Base-by-base conservation (phyloP, 2,888 invertebrate genomes). In the Lithophane socia region DNA sequence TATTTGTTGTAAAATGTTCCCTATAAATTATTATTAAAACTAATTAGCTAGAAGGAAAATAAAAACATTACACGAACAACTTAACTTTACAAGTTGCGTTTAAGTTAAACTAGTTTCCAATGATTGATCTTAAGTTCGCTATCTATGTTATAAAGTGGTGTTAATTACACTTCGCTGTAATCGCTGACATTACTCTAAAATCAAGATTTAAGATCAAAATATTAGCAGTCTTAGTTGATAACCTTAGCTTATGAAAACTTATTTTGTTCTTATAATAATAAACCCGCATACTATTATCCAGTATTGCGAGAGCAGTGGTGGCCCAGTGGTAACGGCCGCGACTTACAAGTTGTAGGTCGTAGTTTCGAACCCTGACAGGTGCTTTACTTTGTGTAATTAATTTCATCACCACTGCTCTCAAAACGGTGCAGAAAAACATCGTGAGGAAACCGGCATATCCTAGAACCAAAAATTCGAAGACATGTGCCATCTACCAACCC, bases 81-180 rank as follows among this genome's bases (percentile, higher is more conserved):
- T 79, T 70, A 61, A 44, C 65, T 13, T 16, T 47, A 47, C 52
- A 71, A 82, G 70, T 54, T 80, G 13, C 49, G 24, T 70, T 82
- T 76, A 69, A 83, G 63, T 66, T 72, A 75, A 85, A 76, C 82
- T 44, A 63, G 82, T 73, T 84, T 42, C 10, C 29, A 69, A 75
- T 67, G 72, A 83, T 83, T 70, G 81, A 83, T 82, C 65, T 72
- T 21, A 69, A 65, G 71, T 61, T 75, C 13, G 61, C 69, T 37
- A 24, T 73, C 29, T 66, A 47, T 8, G 54, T 70, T 56, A 85
- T 84, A 60, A 70, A 80, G 21, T 13, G 37, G 56, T 24, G 12
- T 29, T 84, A 82, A 82, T 80, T 80, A 54, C 58, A 54, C 37
- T 24, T 8, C 7, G 21, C 60, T 56, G 56, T 69, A 73, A 65